Percentiles rank a stretch among this genome's conserved stretches.
These are phyloP conservation scores for Amblyornis subalaris DNA, from an alignment of 2,113 vertebrate genomes.

Conservation along the genomic window DNA sequence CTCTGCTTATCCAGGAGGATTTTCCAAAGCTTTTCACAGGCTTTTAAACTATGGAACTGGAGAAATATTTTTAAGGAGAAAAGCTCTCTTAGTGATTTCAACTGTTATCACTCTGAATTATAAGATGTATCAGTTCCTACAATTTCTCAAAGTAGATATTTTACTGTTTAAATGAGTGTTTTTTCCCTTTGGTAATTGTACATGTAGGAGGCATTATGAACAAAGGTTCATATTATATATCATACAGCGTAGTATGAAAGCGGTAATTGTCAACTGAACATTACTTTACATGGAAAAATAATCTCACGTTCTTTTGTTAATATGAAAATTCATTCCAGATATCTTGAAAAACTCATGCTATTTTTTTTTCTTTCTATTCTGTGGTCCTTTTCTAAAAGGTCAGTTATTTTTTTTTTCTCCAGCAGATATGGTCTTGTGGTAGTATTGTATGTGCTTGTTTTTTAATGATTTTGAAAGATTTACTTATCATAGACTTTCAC, in stretches of 20 bases:
- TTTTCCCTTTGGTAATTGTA: conserved; percentile 33
- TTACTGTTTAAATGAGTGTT: conserved; percentile 14
- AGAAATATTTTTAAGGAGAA: neutral
- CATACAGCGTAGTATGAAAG: neutral
- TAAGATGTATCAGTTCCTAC: conserved; percentile 7
- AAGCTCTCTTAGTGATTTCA: neutral
- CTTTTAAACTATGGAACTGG: neutral
- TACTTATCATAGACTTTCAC: neutral
- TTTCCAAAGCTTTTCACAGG: neutral
- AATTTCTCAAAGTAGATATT: neutral
- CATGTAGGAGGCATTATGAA: conserved; percentile 32
- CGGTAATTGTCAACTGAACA: conserved; percentile 29
- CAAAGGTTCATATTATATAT: conserved; percentile 2
- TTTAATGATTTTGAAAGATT: neutral
- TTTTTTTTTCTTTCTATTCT: neutral
- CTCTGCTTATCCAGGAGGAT: neutral
- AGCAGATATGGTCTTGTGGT: neutral
- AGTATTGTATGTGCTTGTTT: neutral
- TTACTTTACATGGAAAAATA: conserved; percentile 21
- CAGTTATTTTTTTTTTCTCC: neutral
- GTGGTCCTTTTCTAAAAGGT: neutral
- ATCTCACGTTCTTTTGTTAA: conserved; percentile 37
- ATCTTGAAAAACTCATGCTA: neutral
- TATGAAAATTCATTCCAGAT: conserved; percentile 27
- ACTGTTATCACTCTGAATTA: conserved; percentile 32